Evolutionary conservation across 2,888 invertebrate species (phyloP), one percentile per base, ranked within the genome.

Genomic region (Andrena flavipes): DNA sequence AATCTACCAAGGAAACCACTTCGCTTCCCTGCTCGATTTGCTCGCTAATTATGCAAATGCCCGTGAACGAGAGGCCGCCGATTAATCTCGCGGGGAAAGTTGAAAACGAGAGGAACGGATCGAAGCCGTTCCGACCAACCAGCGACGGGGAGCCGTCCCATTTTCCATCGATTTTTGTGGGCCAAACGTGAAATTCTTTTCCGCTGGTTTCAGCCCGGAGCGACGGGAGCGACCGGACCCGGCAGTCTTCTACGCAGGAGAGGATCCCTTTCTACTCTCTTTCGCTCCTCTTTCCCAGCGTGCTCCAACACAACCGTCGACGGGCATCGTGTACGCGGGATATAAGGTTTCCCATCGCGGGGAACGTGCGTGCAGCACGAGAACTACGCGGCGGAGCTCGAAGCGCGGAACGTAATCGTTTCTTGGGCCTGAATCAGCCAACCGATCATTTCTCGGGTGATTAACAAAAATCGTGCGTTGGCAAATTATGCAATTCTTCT

Each of bases 341-440:
- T 84, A 81, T 76, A 82, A 81, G 84, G 67, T 81, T 86, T 86
- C 86, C 70, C 85, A 83, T 68, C 56, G 82, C 5, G 42, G 65
- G 65, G 69, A 65, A 65, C 62, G 69, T 51, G 49, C 65, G 65
- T 23, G 54, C 20, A 54, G 54, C 62, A 23, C 42, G 48, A 63
- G 71, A 80, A 67, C 51, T 63, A 59, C 67, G 71, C 51, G 54
- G 35, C 3, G 35, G 35, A 29, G 23, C 69, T 54, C 63, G 20
- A 30, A 29, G 10, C 60, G 29, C 23, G 51, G 30, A 48, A 76
- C 56, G 23, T 35, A 5, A 42, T 56, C 35, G 30, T 2, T 6
- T 33, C 68, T 69, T 35, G 42, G 16, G 42, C 16, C 42, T 16
- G 42, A 16, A 16, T 42, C 42, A 42, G 16, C 42, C 42, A 42